Base-by-base conservation (phyloP, 2,113 vertebrate genomes). In the Microcebus lehilahytsara region DNA sequence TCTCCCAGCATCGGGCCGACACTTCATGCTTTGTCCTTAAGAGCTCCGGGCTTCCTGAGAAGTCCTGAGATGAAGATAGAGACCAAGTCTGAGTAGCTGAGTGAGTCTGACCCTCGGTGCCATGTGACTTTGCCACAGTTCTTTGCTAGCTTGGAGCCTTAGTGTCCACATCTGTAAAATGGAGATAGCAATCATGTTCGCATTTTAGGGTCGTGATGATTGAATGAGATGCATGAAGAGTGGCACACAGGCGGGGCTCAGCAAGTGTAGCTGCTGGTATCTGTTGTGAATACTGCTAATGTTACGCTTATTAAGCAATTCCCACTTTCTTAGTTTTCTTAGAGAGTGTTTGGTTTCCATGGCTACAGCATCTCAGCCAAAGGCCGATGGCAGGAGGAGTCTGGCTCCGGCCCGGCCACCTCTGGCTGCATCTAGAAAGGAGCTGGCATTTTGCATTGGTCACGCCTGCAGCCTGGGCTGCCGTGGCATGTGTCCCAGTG, bases 321-420 rank as follows among this genome's bases (percentile, higher is more conserved):
- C 23, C 67, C 37, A 19, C 42, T 92, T 80, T n/a, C 12, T 42
- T 84, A 51, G 14, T n/a, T 58, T 42, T 49, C 49, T 67, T 78
- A 51, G 95, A 80, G 89, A 94, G 40, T 64, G 8, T 86, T 89
- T 94, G 37, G 75, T 95, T 92, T 90, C 86, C 78, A 89, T n/a
- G 56, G 91, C n/a, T 60, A 77, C 20, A 0, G 34, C 49, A 58
- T 77, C 86, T 46, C 2, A 30, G 78, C 66, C 91, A 87, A 81
- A 94, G 86, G 11, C 49, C 58, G 27, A 1, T 46, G 62, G 71
- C 4, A 0, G 4, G 20, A 60, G 16, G 46, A 88, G 19, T 80
- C 17, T 91, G 86, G 42, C 9, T 77, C 40, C 89, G 71, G 37
- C 58, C 72, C 27, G 66, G 56, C 85, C 85, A 89, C 85, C 25